phyloP scores from a whole-genome alignment of 1,140 invertebrate genomes.

The Drosophila repleta region DNA sequence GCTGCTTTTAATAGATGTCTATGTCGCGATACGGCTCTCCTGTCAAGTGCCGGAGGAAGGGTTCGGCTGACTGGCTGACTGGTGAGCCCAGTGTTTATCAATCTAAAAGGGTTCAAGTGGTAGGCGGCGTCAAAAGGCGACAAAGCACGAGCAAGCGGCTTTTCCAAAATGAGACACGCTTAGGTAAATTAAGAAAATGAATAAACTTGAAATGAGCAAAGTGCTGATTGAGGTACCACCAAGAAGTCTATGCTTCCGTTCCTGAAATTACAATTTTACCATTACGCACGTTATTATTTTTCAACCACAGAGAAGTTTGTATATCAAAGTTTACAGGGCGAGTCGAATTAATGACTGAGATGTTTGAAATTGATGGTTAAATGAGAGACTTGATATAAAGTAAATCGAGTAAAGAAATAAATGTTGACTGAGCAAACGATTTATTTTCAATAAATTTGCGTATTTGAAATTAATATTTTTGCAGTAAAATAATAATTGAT shows the following conservation, averaged over 20 bases:
- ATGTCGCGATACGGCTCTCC: slow-evolving; percentile 47
- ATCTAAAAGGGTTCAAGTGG: slow-evolving; percentile 31
- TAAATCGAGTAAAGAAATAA: too few species aligned
- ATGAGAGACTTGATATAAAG: not conserved
- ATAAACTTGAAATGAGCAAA: slow-evolving; percentile 44
- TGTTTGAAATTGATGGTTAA: slow-evolving; percentile 13
- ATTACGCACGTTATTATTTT: slow-evolving; percentile 73
- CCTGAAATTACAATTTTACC: slow-evolving; percentile 80
- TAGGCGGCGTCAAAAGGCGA: slow-evolving; percentile 44
- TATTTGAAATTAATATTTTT: not conserved
- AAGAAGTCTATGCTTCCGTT: slow-evolving; percentile 29
- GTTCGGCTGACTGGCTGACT: too few species aligned
- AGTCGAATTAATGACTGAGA: too few species aligned
- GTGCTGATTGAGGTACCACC: slow-evolving; percentile 6
- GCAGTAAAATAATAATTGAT: too few species aligned
- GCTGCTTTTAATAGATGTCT: slow-evolving; percentile 59
- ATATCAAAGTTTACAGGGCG: not conserved
- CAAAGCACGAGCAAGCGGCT: slow-evolving; percentile 44
- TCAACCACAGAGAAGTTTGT: slow-evolving; percentile 1
- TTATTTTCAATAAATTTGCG: too few species aligned
- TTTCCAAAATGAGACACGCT: slow-evolving; percentile 62
- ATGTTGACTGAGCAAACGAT: not conserved
- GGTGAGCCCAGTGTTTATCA: slow-evolving; percentile 4
- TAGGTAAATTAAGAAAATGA: slow-evolving; percentile 71
- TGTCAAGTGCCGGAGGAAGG: slow-evolving; percentile 13